Evolutionary conservation across 2,113 vertebrate genomes (phyloP), one percentile per base, ranked within the genome.

Genomic region (Anas platyrhynchos): DNA sequence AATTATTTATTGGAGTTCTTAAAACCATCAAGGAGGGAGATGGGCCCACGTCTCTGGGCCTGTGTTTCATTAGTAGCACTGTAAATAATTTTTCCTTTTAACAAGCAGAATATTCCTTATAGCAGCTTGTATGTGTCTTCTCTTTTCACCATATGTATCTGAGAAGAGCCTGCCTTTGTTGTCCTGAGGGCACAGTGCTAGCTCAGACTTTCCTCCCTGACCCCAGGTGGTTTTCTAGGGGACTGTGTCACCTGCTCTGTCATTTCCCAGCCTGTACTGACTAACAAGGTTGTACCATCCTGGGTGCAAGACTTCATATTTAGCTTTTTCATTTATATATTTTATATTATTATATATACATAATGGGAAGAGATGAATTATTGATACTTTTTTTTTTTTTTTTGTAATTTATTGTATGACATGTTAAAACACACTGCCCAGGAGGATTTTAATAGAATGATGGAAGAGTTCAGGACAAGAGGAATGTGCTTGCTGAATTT

Each of bases 1-100:
- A 10, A 5, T 59, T 48, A 7, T 27, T 32, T 20, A 34, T 18
- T 6, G 22, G n/a, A 62, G 17, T n/a, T 80, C 52, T n/a, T 48
- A 52, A 56, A 86, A 36, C 1, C 11, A 38, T 26, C 2, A 2
- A 67, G 32, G 29, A 23, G 22, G 18, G 38, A 71, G 6, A 43
- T 0, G 1, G 18, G 1, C 2, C n/a, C 36, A 26, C 3, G 6
- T 21, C 22, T 88, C n/a, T 13, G 1, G 1, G 3, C 16, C 20
- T 8, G 32, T 69, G 25, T 36, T 65, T 91, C 50, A 55, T 1
- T 54, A 77, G 29, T 18, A 32, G 11, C 9, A 29, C 7, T 29
- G 14, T 16, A 12, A 67, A 46, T 14, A 41, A 7, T 34, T 34
- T 31, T 52, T 54, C 11, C 58, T 85, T 88, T n/a, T 26, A 27